Conservation (phyloP, 1,140 invertebrate genomes). For the Planococcus citri region DNA sequence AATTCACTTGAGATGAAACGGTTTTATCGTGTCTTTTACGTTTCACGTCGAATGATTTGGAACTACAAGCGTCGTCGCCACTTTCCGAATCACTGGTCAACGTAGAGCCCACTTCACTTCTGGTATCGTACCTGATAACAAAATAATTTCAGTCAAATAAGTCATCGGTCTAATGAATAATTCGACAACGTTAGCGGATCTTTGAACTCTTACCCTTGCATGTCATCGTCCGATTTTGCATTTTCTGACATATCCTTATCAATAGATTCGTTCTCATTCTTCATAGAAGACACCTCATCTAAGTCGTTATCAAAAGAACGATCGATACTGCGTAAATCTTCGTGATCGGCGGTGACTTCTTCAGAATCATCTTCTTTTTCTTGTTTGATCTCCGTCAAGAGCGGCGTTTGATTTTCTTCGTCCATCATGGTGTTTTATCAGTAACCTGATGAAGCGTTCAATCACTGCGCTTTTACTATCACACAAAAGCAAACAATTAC, state of each 20-base stretch:
- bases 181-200: neutral
- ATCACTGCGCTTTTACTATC: neutral
- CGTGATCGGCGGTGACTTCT: neutral
- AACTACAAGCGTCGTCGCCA: slow-evolving; percentile 42
- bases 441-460: neutral
- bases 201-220: neutral
- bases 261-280: neutral
- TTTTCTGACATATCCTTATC: neutral
- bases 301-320: neutral
- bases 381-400: neutral
- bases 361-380: neutral
- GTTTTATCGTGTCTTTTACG: slow-evolving; percentile 38
- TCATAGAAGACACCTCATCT: neutral
- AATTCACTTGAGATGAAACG: slow-evolving; percentile 39
- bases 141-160: neutral
- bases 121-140: slow-evolving; percentile 42
- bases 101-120: slow-evolving; percentile 52
- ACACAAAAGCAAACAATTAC: neutral
- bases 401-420: neutral
- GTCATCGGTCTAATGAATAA: neutral
- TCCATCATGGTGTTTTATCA: neutral
- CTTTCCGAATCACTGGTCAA: slow-evolving; percentile 4
- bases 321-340: neutral
- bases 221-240: neutral
- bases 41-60: slow-evolving; percentile 41